A percentile compares a stretch with the other conserved stretches of the same genome.
Evolutionary conservation across 2,888 invertebrate genomes (phyloP).

Genomic region (Xylota segnis): DNA sequence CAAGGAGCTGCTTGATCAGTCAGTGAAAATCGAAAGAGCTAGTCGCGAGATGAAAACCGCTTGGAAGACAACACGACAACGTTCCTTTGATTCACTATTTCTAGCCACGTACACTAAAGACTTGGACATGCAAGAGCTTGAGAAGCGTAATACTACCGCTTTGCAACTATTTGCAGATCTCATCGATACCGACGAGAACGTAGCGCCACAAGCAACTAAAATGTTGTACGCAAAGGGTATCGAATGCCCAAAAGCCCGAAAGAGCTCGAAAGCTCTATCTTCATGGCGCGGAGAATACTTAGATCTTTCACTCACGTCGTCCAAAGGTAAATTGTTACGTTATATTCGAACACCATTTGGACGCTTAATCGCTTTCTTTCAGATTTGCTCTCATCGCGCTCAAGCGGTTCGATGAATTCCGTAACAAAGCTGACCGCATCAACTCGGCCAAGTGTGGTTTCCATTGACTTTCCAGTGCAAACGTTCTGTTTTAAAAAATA

Average conservation of each 20-base stretch:
- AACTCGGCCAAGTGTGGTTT: slow-evolving; percentile 80
- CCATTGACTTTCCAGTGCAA: slow-evolving; percentile 80
- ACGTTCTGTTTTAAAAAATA: slow-evolving; percentile 46
- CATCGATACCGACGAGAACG: slow-evolving; percentile 80
- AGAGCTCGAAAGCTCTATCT: slow-evolving; percentile 79
- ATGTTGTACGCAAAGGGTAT: slow-evolving; percentile 82
- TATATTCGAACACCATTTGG: background rate
- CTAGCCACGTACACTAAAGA: slow-evolving; percentile 83
- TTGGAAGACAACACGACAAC: slow-evolving; percentile 80
- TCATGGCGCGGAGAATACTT: slow-evolving; percentile 81
- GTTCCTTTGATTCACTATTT: slow-evolving; percentile 80
- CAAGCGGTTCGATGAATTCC: slow-evolving; percentile 29
- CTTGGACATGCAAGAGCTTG: slow-evolving; percentile 86
- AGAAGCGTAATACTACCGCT: slow-evolving; percentile 86
- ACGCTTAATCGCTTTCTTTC: background rate
- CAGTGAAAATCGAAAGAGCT: slow-evolving; percentile 82
- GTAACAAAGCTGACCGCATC: slow-evolving; percentile 68
- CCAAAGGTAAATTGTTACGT: slow-evolving; percentile 78
- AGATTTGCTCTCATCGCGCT: slow-evolving; percentile 51
- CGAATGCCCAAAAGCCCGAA: slow-evolving; percentile 81
- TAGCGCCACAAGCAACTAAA: slow-evolving; percentile 81
- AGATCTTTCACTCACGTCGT: slow-evolving; percentile 77
- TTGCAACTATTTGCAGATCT: slow-evolving; percentile 86
- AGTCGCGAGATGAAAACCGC: slow-evolving; percentile 82
- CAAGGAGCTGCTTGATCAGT: slow-evolving; percentile 83